Conservation (phyloP, 64 coral and sea anemone species). For the Montipora cactus region DNA sequence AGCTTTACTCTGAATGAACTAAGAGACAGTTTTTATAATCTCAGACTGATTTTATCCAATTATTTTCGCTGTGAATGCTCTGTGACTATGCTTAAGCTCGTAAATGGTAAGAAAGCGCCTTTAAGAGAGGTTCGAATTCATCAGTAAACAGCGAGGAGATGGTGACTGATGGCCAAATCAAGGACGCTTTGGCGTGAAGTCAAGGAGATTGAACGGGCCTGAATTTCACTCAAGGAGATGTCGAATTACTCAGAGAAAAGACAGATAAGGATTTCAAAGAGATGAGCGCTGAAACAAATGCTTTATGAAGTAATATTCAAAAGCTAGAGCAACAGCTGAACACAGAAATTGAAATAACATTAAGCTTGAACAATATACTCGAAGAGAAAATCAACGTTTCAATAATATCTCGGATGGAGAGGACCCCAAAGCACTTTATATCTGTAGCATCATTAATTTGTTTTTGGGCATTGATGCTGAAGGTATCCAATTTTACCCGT, state of each 20-base stretch:
- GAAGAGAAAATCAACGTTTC: conserved; percentile 42
- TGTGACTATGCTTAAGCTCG: not conserved
- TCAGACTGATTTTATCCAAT: not conserved
- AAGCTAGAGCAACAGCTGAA: not conserved
- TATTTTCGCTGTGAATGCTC: not conserved
- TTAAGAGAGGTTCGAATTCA: not conserved
- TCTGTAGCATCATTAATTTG: not conserved
- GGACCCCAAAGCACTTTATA: not conserved
- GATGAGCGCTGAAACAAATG: not conserved
- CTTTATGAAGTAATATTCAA: not conserved
- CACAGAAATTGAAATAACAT: not conserved
- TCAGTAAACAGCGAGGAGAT: not conserved
- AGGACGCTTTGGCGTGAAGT: not conserved
- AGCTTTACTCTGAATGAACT: not conserved
- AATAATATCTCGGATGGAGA: conserved; percentile 35
- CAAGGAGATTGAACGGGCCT: not conserved
- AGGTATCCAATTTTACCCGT: too few relatives aligned
- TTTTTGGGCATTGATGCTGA: too few relatives aligned
- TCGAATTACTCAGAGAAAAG: not conserved
- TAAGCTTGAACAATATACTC: conserved; percentile 25
- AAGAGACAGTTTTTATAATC: not conserved
- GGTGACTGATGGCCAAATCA: not conserved
- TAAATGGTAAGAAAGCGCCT: not conserved
- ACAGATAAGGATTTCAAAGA: not conserved
- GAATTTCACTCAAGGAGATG: not conserved